These are phyloP conservation scores for Eremobia ochroleuca DNA, from an alignment of 2,888 invertebrate genomes.

Conservation along the genomic window DNA sequence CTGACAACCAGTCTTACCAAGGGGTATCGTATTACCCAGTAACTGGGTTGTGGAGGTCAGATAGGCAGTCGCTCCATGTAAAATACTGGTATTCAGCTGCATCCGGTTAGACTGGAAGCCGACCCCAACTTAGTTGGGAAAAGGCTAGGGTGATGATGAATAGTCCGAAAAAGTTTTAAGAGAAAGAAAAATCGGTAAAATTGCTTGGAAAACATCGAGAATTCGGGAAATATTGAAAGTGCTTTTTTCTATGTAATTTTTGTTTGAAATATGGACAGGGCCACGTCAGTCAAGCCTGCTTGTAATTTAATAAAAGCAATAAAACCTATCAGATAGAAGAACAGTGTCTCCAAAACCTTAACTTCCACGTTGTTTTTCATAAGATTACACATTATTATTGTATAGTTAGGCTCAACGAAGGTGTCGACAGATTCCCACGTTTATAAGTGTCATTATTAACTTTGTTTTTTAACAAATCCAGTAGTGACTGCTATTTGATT, in stretches of 20 bases:
- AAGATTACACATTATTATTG: conserved; percentile 59
- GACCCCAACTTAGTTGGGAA: no score
- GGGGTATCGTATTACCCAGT: no score
- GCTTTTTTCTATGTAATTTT: background rate
- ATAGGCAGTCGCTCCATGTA: no score
- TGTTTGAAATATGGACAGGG: background rate
- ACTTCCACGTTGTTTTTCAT: conserved; percentile 23
- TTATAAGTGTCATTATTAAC: conserved; percentile 51
- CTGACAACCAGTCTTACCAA: no score
- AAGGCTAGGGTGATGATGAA: no score
- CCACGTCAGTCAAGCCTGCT: background rate
- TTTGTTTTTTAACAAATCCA: conserved; percentile 44
- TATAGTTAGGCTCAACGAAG: conserved; percentile 42
- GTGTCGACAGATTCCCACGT: conserved; percentile 62
- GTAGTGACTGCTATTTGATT: conserved; percentile 54
- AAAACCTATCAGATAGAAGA: background rate
- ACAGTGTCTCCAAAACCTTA: conserved; percentile 12
- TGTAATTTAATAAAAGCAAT: background rate
- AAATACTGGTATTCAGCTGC: no score
- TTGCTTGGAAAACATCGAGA: no score
- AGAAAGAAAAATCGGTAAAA: no score
- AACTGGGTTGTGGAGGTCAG: no score
- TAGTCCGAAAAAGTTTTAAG: no score
- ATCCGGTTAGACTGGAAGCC: no score
- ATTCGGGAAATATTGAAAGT: background rate